Evolutionary conservation across 2,797 vertebrate genomes (phyloP), one percentile per base, ranked within the genome.

Genomic region (Pristis pectinata): DNA sequence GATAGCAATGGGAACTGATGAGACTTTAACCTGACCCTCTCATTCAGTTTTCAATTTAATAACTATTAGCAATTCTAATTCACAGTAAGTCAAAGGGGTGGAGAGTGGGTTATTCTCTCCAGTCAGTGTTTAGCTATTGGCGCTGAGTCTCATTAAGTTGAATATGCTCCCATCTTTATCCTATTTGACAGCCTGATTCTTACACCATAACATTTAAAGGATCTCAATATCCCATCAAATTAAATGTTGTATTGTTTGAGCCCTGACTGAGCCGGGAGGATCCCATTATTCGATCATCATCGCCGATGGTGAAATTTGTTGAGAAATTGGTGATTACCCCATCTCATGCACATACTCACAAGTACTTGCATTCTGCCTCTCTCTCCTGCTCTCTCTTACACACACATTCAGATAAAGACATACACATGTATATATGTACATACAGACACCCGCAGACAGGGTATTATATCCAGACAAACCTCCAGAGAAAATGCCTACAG

Each of bases 31-130:
- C 70, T 49, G 44, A 74, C 92, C 37, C 44, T 67, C 64, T 74
- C 87, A 17, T 37, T 30, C 10, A 1, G 37, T 76, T 74, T 44
- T 94, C 64, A 94, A 94, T 94, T 72, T 76, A 94, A n/a, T 59
- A 41, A 91, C n/a, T n/a, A 91, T 94, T 94, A 53, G 44, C 70
- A 94, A 56, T 76, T 94, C 70, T 53, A 94, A 94, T 76, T n/a
- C 76, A 94, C 44, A 41, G 70, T 19, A 72, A 94, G 44, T 72
- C 92, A 56, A 44, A 49, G 70, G 44, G 67, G 70, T 53, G 41
- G 41, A 49, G 70, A 76, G 49, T 76, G 64, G 64, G 72, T 76
- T 53, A 94, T 76, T 74, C 44, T 34, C 92, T 76, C 13, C 44
- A 94, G 92, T 76, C 92, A 94, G 27, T 56, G 30, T 94, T 93